These are phyloP conservation scores for Diarsia rubi DNA, from an alignment of 2,888 invertebrate genomes.

Conservation along the genomic window DNA sequence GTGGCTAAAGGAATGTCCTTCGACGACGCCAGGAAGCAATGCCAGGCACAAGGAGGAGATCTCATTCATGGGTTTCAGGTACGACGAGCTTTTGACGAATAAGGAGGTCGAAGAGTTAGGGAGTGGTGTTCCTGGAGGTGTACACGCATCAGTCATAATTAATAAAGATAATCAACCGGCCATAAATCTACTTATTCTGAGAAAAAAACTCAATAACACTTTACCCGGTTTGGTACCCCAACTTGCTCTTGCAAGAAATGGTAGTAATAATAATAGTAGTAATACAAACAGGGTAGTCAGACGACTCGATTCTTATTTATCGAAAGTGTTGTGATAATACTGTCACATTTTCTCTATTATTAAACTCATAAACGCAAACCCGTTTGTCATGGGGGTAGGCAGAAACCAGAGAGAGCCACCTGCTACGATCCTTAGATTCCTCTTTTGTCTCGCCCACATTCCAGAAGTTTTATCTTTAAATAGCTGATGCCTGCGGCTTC, in stretches of 20 bases:
- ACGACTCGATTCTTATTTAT: background rate
- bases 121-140: background rate
- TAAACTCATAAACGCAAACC: too few relatives aligned
- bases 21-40: slow-evolving; percentile 94
- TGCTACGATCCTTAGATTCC: too few relatives aligned
- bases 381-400: too few relatives aligned
- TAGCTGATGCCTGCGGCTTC: too few relatives aligned
- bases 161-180: background rate
- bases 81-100: slow-evolving; percentile 14
- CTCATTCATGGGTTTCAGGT: slow-evolving; percentile 93
- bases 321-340: too few relatives aligned
- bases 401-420: too few relatives aligned
- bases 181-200: background rate
- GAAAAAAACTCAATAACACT: background rate
- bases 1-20: slow-evolving; percentile 96
- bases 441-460: too few relatives aligned
- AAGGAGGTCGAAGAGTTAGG: background rate
- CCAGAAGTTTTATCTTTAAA: too few relatives aligned
- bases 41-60: slow-evolving; percentile 94
- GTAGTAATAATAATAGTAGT: too few relatives aligned
- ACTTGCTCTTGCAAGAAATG: background rate
- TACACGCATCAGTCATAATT: background rate
- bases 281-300: background rate
- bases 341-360: too few relatives aligned
- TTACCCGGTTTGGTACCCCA: background rate